Conservation (phyloP, 2,113 vertebrate species). For the Hippocampus barbouri region DNA sequence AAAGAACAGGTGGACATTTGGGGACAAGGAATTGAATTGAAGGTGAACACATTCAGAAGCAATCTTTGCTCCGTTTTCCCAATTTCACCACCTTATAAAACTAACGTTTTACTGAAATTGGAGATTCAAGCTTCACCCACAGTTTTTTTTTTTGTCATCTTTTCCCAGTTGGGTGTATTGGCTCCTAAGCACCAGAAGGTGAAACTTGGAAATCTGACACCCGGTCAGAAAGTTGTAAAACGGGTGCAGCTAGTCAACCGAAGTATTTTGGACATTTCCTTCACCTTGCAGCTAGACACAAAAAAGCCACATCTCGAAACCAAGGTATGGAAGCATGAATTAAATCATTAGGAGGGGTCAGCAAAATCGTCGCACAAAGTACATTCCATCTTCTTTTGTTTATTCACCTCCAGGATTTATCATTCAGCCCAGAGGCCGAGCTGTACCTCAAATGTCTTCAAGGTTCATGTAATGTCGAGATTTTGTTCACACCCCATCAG, state of each 20-base stretch:
- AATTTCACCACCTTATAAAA: neutral
- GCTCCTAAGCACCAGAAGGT: conserved; percentile 73
- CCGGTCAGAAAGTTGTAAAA: conserved; percentile 74
- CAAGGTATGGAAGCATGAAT: conserved; percentile 64
- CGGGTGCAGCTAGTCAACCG: conserved; percentile 75
- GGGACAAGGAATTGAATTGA: conserved; percentile 81
- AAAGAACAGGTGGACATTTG: conserved; percentile 73
- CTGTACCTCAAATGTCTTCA: conserved; percentile 70
- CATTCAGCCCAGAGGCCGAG: conserved; percentile 58
- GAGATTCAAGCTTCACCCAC: neutral
- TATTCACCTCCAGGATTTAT: conserved; percentile 51
- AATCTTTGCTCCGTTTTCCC: neutral
- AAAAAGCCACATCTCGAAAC: conserved; percentile 65
- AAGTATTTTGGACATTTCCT: conserved; percentile 68
- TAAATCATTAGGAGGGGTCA: neutral
- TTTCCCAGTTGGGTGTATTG: conserved; percentile 73
- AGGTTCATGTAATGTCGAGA: conserved; percentile 69
- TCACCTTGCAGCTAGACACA: conserved; percentile 60
- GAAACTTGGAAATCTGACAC: conserved; percentile 75
- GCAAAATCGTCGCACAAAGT: neutral
- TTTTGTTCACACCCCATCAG: conserved; percentile 74
- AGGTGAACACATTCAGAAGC: conserved; percentile 65
- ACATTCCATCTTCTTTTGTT: neutral
- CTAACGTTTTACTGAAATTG: neutral
- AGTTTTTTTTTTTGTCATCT: neutral